These are phyloP conservation scores for Lepus europaeus DNA, from an alignment of 2,113 vertebrate genomes.

Conservation along the genomic window DNA sequence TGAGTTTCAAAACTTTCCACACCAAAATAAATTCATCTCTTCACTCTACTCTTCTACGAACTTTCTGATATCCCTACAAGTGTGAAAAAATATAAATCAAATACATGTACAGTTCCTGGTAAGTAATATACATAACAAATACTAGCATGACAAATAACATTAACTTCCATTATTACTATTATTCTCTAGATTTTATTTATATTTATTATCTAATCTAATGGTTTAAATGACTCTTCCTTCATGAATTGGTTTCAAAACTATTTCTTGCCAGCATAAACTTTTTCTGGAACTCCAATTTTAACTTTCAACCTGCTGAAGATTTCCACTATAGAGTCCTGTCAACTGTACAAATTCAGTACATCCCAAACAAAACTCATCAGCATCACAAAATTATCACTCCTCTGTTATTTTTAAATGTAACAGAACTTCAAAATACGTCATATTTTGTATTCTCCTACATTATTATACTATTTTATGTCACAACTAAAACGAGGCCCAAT, in stretches of 20 bases:
- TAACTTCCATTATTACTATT: neutral
- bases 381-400: neutral
- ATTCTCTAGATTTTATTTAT: neutral
- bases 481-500: neutral
- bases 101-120: neutral
- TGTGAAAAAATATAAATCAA: conserved; percentile 1
- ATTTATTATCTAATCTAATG: neutral
- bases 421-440: conserved; percentile 5
- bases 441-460: neutral
- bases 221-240: conserved; percentile 24
- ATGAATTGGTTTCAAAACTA: conserved; percentile 2
- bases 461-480: neutral
- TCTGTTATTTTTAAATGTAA: neutral
- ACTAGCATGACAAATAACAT: neutral
- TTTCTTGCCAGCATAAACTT: neutral
- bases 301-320: conserved; percentile 31
- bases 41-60: no score
- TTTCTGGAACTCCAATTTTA: neutral
- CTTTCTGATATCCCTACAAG: no score
- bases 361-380: neutral
- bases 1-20: no score
- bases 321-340: neutral
- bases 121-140: conserved; percentile 21
- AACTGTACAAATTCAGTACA: neutral
- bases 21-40: no score